phyloP scores from a whole-genome alignment of 2,113 vertebrate species.

The Poeciliopsis retropinna region DNA sequence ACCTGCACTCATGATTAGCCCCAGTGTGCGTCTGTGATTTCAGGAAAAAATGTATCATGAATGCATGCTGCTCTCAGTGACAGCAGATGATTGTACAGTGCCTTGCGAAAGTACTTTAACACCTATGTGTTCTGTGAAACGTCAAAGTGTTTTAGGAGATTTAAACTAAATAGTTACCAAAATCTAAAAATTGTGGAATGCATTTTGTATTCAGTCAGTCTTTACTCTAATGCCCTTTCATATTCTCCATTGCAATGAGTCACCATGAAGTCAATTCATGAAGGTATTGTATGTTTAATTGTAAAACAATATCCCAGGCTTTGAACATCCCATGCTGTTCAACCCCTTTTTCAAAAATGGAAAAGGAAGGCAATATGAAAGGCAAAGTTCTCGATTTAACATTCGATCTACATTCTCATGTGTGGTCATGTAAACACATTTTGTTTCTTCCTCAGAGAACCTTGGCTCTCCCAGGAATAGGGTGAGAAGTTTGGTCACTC shows the following conservation, averaged over 20 bases:
- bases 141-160: background rate
- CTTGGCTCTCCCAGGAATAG: too few species aligned
- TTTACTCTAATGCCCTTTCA: background rate
- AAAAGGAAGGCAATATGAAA: background rate
- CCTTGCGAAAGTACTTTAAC: too few species aligned
- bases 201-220: background rate
- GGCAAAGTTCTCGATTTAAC: too few species aligned
- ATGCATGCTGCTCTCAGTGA: conserved; percentile 6
- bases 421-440: too few species aligned
- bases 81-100: background rate
- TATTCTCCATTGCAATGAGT: background rate
- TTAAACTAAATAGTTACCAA: background rate
- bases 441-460: too few species aligned
- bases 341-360: background rate
- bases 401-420: too few species aligned
- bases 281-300: background rate
- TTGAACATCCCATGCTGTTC: background rate
- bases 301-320: background rate
- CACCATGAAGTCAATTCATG: background rate
- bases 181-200: background rate
- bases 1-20: conserved; percentile 43
- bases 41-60: background rate
- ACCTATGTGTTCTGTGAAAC: background rate
- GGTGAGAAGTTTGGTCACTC: too few species aligned
- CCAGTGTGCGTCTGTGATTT: conserved; percentile 7